A percentile compares a stretch with the other conserved stretches of the same genome.
Evolutionary conservation across 2,113 vertebrate genomes (phyloP).

Genomic region (Enhydra lutris): DNA sequence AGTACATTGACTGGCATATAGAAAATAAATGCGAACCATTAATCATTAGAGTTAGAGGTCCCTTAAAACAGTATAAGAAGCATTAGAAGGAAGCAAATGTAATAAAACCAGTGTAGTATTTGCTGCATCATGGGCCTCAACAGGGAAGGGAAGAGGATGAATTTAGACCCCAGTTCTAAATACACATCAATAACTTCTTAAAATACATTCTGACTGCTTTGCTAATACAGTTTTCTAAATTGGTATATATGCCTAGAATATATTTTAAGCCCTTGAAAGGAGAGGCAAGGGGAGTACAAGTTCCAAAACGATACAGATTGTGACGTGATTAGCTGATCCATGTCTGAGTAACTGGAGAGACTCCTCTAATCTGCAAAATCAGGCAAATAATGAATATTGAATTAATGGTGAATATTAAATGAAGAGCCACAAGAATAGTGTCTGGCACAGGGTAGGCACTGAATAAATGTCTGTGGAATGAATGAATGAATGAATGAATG

Average conservation of each 20-base stretch:
- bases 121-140: not conserved
- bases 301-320: not conserved
- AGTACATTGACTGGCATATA: not conserved
- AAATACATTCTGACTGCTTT: not conserved
- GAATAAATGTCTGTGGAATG: not conserved
- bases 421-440: not conserved
- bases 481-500: not conserved
- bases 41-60: conserved; percentile 5
- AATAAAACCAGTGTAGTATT: not conserved
- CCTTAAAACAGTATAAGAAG: not conserved
- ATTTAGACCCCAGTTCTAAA: not conserved
- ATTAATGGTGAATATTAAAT: conserved; percentile 8
- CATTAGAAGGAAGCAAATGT: not conserved
- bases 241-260: not conserved
- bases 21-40: not conserved
- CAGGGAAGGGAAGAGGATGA: not conserved
- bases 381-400: not conserved
- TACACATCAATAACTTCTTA: not conserved
- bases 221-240: not conserved
- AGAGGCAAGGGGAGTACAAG: not conserved
- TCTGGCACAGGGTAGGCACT: not conserved
- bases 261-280: conserved; percentile 32
- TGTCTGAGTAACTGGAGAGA: not conserved
- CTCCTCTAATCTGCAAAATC: not conserved
- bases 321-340: not conserved